Percentiles rank a stretch among this genome's conserved stretches.
Conservation (phyloP, 2,113 vertebrate genomes). For the Catharus minimus region DNA sequence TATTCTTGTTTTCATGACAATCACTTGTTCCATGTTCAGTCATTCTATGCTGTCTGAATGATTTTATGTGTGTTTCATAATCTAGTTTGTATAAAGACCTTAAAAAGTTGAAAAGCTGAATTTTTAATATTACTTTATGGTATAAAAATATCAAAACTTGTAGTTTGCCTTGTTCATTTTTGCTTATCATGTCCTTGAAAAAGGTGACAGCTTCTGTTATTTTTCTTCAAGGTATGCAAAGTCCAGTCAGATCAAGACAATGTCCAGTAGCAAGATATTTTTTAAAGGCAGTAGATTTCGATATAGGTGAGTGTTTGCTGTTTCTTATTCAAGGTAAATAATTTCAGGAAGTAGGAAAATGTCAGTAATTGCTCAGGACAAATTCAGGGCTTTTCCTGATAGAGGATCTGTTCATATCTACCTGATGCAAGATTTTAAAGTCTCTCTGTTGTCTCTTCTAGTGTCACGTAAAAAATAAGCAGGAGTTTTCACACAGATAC, state of each 20-base stretch:
- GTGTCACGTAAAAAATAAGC: neutral
- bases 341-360: neutral
- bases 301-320: constrained; percentile 82
- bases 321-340: neutral
- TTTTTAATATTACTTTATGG: neutral
- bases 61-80: neutral
- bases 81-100: neutral
- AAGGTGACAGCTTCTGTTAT: neutral
- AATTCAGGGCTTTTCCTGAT: neutral
- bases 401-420: neutral
- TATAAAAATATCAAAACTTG: neutral
- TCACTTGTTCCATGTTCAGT: neutral
- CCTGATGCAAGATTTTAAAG: neutral
- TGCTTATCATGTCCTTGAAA: neutral
- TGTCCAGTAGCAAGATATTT: constrained; percentile 98
- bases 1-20: neutral
- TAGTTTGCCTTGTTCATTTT: neutral
- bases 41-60: neutral
- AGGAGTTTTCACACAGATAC: neutral
- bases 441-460: neutral
- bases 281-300: constrained; percentile 98
- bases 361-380: neutral
- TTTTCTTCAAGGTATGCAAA: constrained; percentile 89
- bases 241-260: constrained; percentile 97
- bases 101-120: neutral